These are phyloP conservation scores for Eilema sororculum DNA, from an alignment of 2,888 invertebrate species.

Conservation along the genomic window DNA sequence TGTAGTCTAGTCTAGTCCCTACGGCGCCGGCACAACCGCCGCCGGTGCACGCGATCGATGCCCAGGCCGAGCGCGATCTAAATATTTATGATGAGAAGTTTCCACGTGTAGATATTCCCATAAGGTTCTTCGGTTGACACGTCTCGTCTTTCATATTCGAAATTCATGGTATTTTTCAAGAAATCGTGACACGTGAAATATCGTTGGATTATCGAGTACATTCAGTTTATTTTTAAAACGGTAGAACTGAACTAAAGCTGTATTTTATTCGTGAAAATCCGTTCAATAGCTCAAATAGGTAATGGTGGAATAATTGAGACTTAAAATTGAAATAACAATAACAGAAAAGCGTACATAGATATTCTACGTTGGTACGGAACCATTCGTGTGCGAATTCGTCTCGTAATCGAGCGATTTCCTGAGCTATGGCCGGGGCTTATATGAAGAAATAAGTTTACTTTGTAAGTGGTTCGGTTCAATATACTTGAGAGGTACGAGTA, in stretches of 20 bases:
- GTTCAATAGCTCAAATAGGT: not conserved
- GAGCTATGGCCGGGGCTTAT: not conserved
- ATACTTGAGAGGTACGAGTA: not conserved
- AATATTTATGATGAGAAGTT: not conserved
- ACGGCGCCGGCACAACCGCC: not conserved
- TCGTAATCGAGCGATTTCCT: not conserved
- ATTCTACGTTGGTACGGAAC: not conserved
- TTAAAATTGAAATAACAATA: too few relatives aligned
- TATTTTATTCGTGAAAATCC: not conserved
- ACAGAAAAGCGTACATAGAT: too few relatives aligned
- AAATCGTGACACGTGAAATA: constrained; percentile 2
- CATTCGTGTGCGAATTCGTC: not conserved
- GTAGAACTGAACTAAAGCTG: not conserved
- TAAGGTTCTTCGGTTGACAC: not conserved
- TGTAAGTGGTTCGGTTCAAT: constrained; percentile 1
- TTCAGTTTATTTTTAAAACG: not conserved
- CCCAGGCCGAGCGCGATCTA: not conserved
- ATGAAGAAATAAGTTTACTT: not conserved
- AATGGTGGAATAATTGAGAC: not conserved
- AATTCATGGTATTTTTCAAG: constrained; percentile 12
- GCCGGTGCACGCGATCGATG: constrained; percentile 4
- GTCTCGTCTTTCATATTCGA: constrained; percentile 10
- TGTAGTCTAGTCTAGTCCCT: not conserved
- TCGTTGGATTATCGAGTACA: not conserved
- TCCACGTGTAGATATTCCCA: constrained; percentile 2